Evolutionary conservation across 2,797 vertebrate species (phyloP), one percentile per base, ranked within the genome.

Genomic region (Eospalax fontanierii): DNA sequence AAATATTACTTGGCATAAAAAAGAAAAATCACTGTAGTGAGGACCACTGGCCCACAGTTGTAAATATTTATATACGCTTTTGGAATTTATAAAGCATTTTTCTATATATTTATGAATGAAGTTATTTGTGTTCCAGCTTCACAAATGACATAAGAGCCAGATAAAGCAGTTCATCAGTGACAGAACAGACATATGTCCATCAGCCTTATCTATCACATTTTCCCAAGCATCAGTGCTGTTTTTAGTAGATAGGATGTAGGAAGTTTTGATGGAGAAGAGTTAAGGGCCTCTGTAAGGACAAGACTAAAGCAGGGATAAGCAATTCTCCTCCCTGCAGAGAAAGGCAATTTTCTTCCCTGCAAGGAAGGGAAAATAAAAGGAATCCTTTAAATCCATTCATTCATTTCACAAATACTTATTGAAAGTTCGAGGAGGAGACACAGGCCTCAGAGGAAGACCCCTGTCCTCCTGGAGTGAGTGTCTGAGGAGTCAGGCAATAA

Each of bases 21-120:
- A 66, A 84, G 33, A 87, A 88, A 74, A 83, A 9, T 38, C 33
- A 54, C 65, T 54, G 6, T 46, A 54, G 21, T 71, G n/a, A 86
- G 59, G 40, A 82, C 22, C 84, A 46, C 46, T 50, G n/a, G 43
- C 7, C 46, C 86, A 21, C 61, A 73, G 85, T 54, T 83, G 4
- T 80, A 91, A 94, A 94, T 88, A 83, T 90, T 93, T 95, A 33
- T 83, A 18, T 50, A 85, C 9, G 1, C 4, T 90, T 92, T 83
- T 46, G 30, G 85, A 28, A 22, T 79, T 89, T 89, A 63, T 24
- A 80, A 63, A 43, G 18, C 30, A 68, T n/a, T 75, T 93, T 71
- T 88, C 54, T 73, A 83, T 12, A 63, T 84, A 43, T 75, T 88
- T 68, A 26, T 40, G 35, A 89, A 79, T 46, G 63, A 40, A 1